Evolutionary conservation across 2,888 invertebrate species (phyloP).

Genomic region (Trypoxylon attenuatum): DNA sequence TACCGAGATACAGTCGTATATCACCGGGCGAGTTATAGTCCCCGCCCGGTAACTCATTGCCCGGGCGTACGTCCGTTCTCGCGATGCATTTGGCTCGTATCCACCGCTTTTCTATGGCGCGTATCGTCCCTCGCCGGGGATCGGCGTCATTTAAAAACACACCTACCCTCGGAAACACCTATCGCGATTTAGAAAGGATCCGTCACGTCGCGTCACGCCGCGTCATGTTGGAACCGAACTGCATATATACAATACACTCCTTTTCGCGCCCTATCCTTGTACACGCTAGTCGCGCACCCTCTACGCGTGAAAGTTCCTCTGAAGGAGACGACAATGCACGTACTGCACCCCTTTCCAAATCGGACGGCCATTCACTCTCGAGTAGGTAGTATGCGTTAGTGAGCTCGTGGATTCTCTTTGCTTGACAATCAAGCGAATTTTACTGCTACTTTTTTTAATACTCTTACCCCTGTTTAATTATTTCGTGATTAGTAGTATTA

Average conservation of each 20-base stretch:
- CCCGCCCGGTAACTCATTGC: conserved; percentile 73
- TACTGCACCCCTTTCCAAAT: neutral
- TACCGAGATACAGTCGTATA: conserved; percentile 74
- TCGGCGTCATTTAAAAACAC: conserved; percentile 56
- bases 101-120: conserved; percentile 63
- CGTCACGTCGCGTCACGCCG: conserved; percentile 16
- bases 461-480: too few species aligned
- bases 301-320: neutral
- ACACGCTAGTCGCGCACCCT: neutral
- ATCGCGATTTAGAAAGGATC: neutral
- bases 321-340: neutral
- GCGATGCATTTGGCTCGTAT: conserved; percentile 68
- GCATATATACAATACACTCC: too few species aligned
- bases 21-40: conserved; percentile 73
- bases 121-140: conserved; percentile 56
- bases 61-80: conserved; percentile 53
- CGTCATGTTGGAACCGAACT: neutral
- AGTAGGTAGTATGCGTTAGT: too few species aligned
- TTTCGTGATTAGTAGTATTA: too few species aligned
- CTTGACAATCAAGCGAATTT: too few species aligned
- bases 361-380: too few species aligned
- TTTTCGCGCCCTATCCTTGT: too few species aligned
- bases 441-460: too few species aligned
- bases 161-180: neutral
- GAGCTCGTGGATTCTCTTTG: too few species aligned